These are phyloP conservation scores for Eclectus roratus DNA, from an alignment of 2,113 vertebrate genomes.

Conservation along the genomic window DNA sequence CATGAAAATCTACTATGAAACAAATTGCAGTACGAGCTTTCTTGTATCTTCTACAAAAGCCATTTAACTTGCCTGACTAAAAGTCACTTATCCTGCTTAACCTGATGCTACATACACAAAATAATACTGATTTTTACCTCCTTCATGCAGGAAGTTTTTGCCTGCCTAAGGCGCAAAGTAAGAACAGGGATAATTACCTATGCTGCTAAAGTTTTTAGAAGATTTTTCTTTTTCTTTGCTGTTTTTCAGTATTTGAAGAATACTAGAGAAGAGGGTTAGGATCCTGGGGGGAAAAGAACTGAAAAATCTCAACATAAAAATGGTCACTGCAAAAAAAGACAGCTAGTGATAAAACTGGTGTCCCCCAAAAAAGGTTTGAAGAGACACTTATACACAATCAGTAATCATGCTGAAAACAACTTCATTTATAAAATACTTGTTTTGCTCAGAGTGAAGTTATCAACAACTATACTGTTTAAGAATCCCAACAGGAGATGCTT, in stretches of 20 bases:
- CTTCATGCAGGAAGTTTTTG: neutral
- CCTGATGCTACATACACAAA: neutral
- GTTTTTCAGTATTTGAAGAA: neutral
- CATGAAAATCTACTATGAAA: neutral
- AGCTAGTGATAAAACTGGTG: neutral
- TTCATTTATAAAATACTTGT: neutral
- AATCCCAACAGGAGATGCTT: neutral
- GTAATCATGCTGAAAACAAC: neutral
- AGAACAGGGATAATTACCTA: neutral
- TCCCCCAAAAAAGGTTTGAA: neutral
- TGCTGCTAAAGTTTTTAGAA: neutral
- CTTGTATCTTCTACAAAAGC: neutral
- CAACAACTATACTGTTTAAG: neutral
- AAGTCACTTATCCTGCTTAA: neutral
- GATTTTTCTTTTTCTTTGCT: neutral
- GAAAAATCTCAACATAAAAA: neutral
- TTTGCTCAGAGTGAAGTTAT: neutral
- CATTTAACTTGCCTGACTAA: neutral
- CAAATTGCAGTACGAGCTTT: neutral
- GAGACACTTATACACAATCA: neutral
- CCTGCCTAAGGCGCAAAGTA: neutral
- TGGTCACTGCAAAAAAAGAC: neutral
- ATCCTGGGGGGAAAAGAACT: neutral
- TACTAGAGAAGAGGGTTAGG: neutral
- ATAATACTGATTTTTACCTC: neutral